Percentiles rank a stretch among this genome's conserved stretches.
Evolutionary conservation across 2,797 vertebrate species (phyloP).

Genomic region (Cyclura pinguis): DNA sequence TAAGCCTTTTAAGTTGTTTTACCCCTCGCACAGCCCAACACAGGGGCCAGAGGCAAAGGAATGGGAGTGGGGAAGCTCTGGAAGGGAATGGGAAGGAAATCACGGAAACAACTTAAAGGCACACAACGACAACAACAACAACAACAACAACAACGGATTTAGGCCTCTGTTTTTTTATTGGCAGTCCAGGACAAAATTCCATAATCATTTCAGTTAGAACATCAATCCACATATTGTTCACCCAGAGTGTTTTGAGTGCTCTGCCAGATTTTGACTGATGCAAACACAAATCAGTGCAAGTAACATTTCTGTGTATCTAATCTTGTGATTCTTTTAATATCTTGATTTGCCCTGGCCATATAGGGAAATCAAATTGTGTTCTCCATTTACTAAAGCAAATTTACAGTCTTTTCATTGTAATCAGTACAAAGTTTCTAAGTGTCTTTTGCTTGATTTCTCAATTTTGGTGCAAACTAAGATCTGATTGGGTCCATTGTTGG

Average conservation of each 20-base stretch:
- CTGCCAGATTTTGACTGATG: not conserved
- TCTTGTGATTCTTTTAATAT: not conserved
- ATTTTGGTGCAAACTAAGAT: not conserved
- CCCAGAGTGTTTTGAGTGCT: not conserved
- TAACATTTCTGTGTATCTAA: not conserved
- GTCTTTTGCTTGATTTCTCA: not conserved
- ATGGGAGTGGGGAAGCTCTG: too few relatives aligned
- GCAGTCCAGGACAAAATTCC: too few relatives aligned
- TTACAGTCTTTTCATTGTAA: not conserved
- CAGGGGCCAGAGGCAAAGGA: too few relatives aligned
- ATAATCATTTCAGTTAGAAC: not conserved
- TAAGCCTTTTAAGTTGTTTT: too few relatives aligned
- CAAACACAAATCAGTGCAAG: not conserved
- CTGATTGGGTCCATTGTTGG: not conserved
- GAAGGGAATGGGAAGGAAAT: too few relatives aligned
- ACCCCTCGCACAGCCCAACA: too few relatives aligned
- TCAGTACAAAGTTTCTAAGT: constrained; percentile 1
- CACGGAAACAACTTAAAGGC: too few relatives aligned
- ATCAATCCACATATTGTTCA: not conserved
- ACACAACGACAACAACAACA: too few relatives aligned
- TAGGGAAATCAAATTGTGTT: not conserved
- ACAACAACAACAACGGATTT: too few relatives aligned
- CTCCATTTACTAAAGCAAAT: not conserved
- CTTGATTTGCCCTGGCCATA: not conserved
- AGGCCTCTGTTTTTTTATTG: too few relatives aligned